phyloP scores from a whole-genome alignment of 2,888 invertebrate species.

The Drosophila aldrichi region DNA sequence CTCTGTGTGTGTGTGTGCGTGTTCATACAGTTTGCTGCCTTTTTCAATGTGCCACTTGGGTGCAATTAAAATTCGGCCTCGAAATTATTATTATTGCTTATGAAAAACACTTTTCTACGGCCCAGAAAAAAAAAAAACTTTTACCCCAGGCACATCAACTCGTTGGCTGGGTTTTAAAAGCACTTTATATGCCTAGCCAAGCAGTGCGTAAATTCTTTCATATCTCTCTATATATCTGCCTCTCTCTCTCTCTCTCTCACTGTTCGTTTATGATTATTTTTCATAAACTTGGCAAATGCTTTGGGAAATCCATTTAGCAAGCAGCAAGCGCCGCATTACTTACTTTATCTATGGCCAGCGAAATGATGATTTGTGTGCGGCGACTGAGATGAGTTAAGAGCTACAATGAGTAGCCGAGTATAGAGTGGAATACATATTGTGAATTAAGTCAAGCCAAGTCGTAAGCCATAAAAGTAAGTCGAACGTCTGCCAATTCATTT shows the following conservation, averaged over 20 bases:
- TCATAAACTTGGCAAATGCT: slow-evolving; percentile 82
- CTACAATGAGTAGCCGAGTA: slow-evolving; percentile 18
- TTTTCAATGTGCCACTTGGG: slow-evolving; percentile 81
- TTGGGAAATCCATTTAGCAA: slow-evolving; percentile 81
- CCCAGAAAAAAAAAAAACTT: slow-evolving; percentile 52
- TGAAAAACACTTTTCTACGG: slow-evolving; percentile 75
- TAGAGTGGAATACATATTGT: slow-evolving; percentile 31
- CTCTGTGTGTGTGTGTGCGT: neutral
- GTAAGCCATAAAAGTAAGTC: slow-evolving; percentile 33
- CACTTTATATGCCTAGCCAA: slow-evolving; percentile 74
- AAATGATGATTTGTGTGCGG: slow-evolving; percentile 71
- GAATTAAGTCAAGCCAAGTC: slow-evolving; percentile 41
- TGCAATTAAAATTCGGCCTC: slow-evolving; percentile 83
- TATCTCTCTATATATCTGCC: slow-evolving; percentile 21
- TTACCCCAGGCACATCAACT: slow-evolving; percentile 62
- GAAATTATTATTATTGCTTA: slow-evolving; percentile 80
- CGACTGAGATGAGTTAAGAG: slow-evolving; percentile 26
- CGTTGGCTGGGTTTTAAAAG: slow-evolving; percentile 76
- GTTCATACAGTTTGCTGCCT: slow-evolving; percentile 34
- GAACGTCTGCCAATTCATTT: slow-evolving; percentile 34
- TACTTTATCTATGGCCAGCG: slow-evolving; percentile 77
- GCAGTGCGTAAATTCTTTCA: slow-evolving; percentile 61
- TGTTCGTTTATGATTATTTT: slow-evolving; percentile 72
- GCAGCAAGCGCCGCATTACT: slow-evolving; percentile 69
- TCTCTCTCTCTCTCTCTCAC: too few species aligned